Conservation (phyloP, 1,140 invertebrate genomes). For the Magallana angulata region DNA sequence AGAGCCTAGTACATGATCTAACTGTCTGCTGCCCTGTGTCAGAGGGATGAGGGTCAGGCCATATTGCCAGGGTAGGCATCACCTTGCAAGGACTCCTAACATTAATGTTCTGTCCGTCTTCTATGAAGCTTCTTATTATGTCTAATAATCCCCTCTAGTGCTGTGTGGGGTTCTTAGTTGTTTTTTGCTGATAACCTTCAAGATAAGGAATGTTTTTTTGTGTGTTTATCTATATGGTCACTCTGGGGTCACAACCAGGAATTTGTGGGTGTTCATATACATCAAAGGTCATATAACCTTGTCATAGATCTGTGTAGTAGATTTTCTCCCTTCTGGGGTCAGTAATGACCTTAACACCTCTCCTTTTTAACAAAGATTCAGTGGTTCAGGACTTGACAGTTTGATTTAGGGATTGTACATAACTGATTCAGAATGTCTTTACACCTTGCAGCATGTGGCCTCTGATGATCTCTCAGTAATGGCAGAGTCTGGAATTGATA, state of each 20-base stretch:
- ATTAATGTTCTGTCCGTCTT: too few relatives aligned
- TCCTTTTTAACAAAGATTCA: too few relatives aligned
- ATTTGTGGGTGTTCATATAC: background rate
- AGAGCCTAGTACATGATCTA: background rate
- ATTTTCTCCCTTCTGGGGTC: too few relatives aligned
- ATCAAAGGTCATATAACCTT: background rate
- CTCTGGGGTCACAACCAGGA: background rate
- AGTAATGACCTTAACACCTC: too few relatives aligned
- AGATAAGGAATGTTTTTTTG: background rate
- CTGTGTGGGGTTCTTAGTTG: too few relatives aligned
- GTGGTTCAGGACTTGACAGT: too few relatives aligned
- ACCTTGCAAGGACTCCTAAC: background rate
- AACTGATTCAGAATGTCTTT: too few relatives aligned
- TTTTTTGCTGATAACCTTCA: conserved; percentile 5
- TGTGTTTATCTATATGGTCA: background rate
- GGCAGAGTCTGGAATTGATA: background rate
- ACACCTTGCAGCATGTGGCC: too few relatives aligned
- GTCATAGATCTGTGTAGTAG: background rate
- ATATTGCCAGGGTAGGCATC: background rate
- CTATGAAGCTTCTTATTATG: background rate
- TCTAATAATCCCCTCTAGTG: background rate
- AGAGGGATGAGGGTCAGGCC: background rate
- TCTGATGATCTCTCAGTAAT: too few relatives aligned
- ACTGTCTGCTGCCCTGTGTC: conserved; percentile 9
- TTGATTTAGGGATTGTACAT: too few relatives aligned